Percentiles rank a stretch among this genome's conserved stretches.
These are phyloP conservation scores for Lepidotrigona ventralis DNA, from an alignment of 1,140 invertebrate genomes.

Conservation along the genomic window DNA sequence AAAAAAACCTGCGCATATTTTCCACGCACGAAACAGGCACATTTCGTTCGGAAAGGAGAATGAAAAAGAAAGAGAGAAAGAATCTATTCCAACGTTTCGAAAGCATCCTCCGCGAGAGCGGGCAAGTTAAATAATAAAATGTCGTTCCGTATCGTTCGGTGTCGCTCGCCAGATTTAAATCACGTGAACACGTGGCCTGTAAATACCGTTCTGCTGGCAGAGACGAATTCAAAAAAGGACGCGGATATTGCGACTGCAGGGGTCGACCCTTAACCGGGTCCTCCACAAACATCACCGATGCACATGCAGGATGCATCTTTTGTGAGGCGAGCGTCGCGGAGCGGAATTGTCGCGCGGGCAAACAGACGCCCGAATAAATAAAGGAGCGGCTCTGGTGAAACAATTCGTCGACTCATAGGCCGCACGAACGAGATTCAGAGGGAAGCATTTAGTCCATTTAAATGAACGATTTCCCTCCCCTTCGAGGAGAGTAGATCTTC, in stretches of 20 bases:
- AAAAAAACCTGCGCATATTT: too few relatives aligned
- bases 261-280: neutral
- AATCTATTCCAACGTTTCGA: too few relatives aligned
- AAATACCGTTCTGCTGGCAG: conserved; percentile 25
- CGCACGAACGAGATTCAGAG: neutral
- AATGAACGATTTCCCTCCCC: conserved; percentile 10
- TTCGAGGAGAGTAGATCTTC: too few relatives aligned
- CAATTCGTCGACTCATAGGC: conserved; percentile 19
- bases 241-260: conserved; percentile 54
- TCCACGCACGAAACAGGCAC: too few relatives aligned
- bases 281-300: conserved; percentile 37
- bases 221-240: conserved; percentile 37
- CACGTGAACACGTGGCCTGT: conserved; percentile 16
- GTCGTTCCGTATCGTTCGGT: too few relatives aligned
- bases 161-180: conserved; percentile 24
- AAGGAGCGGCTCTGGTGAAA: conserved; percentile 27
- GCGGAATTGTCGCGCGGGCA: conserved; percentile 41
- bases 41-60: too few relatives aligned
- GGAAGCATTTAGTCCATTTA: conserved; percentile 37
- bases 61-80: too few relatives aligned
- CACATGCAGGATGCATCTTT: conserved; percentile 40
- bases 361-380: conserved; percentile 49
- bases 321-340: conserved; percentile 16
- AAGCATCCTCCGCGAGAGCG: too few relatives aligned
- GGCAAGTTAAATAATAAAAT: neutral